Conservation (phyloP, 2,888 invertebrate species). For the Anodontia alba region DNA sequence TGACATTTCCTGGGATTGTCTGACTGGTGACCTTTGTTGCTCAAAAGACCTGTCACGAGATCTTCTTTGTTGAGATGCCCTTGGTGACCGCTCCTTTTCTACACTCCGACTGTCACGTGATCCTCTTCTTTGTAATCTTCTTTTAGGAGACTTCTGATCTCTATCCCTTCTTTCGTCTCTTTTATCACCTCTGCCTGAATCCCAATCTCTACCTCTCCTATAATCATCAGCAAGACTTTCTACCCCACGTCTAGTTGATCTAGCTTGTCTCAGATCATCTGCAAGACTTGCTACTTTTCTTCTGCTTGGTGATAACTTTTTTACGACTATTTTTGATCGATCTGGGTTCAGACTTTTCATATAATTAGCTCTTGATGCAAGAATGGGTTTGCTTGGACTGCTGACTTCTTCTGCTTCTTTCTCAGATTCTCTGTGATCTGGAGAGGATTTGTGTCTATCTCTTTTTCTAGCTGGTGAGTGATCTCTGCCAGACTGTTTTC, state of each 20-base stretch:
- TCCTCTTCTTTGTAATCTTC: conserved; percentile 5
- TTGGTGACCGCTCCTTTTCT: neutral
- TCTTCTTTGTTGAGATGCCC: neutral
- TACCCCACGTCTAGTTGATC: neutral
- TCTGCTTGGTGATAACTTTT: neutral
- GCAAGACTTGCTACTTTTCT: neutral
- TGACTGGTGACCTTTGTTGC: neutral
- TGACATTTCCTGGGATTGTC: neutral
- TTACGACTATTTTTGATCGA: neutral
- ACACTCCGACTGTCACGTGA: neutral
- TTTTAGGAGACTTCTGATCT: neutral
- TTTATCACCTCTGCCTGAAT: neutral
- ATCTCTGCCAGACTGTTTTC: neutral
- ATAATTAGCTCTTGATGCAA: conserved; percentile 4
- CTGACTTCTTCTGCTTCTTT: neutral
- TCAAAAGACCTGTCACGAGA: neutral
- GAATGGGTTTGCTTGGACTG: neutral
- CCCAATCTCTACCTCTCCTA: neutral
- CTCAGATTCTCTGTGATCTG: neutral
- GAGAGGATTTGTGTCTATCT: neutral
- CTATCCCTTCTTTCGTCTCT: conserved; percentile 7
- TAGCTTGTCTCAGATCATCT: neutral
- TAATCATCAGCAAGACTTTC: neutral
- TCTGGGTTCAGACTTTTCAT: conserved; percentile 8
- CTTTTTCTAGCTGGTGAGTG: neutral